Evolutionary conservation across 2,888 invertebrate species (phyloP), one percentile per base, ranked within the genome.

Genomic region (Meloe dianella): DNA sequence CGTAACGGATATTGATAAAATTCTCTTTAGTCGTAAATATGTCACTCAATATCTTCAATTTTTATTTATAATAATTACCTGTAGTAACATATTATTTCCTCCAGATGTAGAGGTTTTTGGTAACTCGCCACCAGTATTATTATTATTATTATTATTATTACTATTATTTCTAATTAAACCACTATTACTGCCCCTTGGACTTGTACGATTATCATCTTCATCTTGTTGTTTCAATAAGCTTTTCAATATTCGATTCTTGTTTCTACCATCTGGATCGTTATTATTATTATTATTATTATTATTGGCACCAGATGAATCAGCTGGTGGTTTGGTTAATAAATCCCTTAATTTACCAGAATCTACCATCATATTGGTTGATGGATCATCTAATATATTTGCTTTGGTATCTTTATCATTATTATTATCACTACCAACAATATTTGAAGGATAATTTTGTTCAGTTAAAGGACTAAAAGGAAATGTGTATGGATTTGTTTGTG

Each of bases 171-270:
- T 30, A 83, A 84, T 29, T 85, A 85, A 74, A 83, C 72, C 38
- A 38, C 38, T n/a, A 47, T 20, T 47, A 47, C 84, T 82, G 67
- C 80, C 74, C 74, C 85, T 79, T 66, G 86, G 79, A 79, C 85
- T 75, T 75, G 83, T 84, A 69, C 82, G 84, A 81, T 84, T 83
- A 68, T 85, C 87, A 60, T 88, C 89, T 61, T 89, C 88, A 74
- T 91, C 91, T 64, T 88, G 88, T 78, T 90, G 89, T 78, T 90
- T 90, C 71, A 92, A 84, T 79, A 92, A 81, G 68, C 87, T 87
- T 76, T 88, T 89, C 71, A 89, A 80, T 80, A 89, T 89, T 75
- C 84, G 83, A 74, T 85, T 81, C 71, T 86, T 85, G 72, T 85
- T 86, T 67, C 85, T 85, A 65, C 78, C 82, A 71, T 84, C 84